A percentile compares a stretch with the other conserved stretches of the same genome.
phyloP scores from a whole-genome alignment of 2,888 invertebrate genomes.

The Sphaerophoria rueppellii region DNA sequence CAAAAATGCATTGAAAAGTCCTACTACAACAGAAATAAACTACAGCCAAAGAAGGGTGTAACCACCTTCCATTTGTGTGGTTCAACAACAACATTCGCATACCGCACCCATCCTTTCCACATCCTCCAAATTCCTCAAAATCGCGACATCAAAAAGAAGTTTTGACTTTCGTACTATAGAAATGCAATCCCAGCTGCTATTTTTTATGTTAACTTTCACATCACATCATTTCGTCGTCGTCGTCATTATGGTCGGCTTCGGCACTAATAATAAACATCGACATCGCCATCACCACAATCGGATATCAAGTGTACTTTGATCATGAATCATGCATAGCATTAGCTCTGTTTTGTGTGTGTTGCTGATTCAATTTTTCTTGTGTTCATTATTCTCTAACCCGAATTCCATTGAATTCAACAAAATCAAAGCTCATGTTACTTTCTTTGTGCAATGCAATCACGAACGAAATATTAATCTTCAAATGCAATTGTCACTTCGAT shows the following conservation, averaged over 20 bases:
- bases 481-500: constrained; percentile 21
- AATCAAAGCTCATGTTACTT: constrained; percentile 15
- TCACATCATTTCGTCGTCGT: constrained; percentile 5
- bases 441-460: constrained; percentile 23
- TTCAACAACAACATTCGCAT: neutral
- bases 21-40: neutral
- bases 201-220: constrained; percentile 26
- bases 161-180: neutral
- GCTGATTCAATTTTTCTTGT: too few species aligned
- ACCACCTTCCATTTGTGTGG: constrained; percentile 1
- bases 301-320: constrained; percentile 23
- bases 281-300: neutral
- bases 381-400: constrained; percentile 15
- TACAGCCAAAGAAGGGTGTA: neutral
- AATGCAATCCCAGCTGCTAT: neutral
- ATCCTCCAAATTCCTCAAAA: neutral
- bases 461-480: neutral
- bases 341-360: constrained; percentile 2
- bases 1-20: neutral
- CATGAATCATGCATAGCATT: constrained; percentile 49
- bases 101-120: constrained; percentile 14
- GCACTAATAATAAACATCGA: neutral
- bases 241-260: neutral
- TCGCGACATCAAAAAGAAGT: neutral
- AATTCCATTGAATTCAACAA: constrained; percentile 35